Evolutionary conservation across 2,888 invertebrate species (phyloP), one percentile per base, ranked within the genome.

Genomic region (Brachypalpus laphriformis): DNA sequence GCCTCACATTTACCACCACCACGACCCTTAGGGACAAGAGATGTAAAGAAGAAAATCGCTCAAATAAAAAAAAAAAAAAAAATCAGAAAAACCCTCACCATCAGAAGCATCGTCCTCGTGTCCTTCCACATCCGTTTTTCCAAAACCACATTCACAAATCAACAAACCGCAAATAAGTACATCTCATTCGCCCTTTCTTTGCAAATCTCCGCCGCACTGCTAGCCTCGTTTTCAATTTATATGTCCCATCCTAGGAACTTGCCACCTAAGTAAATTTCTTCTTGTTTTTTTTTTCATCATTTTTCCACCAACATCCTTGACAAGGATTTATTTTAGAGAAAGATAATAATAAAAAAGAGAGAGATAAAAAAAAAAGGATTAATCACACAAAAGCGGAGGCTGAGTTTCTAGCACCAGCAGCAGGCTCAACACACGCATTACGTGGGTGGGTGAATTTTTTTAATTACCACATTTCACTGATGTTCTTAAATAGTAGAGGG

Each of bases 121-220:
- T 70, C 74, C 66, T 78, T 80, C 63, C 61, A 56, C 56, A 68
- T 65, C 25, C 68, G 61, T 63, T 75, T 68, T 20, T 49, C 59
- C 45, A 42, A 25, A 51, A 28, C 65, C 45, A 63, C 81, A 74
- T 74, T 70, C 42, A 74, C 74, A 83, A 78, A 63, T 83, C 83
- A 83, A 83, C 83, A 83, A 83, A 80, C 83, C 74, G 80, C 74
- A 80, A 83, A 70, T 70, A 74, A 75, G 63, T 70, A 78, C 42
- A 70, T 77, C 42, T 61, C 54, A 16, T 56, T 47, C 57, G 37
- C 59, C 56, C 74, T 34, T 47, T 18, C 40, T 40, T 42, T n/a
- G 7, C 18, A 9, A 9, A 31, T 16, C 34, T 11, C 16, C 16
- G 7, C 25, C 7, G n/a, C 22, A 16, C 37, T 45, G 22, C 25